Evolutionary conservation across 2,888 invertebrate genomes (phyloP).

Genomic region (Drosophila anceps): DNA sequence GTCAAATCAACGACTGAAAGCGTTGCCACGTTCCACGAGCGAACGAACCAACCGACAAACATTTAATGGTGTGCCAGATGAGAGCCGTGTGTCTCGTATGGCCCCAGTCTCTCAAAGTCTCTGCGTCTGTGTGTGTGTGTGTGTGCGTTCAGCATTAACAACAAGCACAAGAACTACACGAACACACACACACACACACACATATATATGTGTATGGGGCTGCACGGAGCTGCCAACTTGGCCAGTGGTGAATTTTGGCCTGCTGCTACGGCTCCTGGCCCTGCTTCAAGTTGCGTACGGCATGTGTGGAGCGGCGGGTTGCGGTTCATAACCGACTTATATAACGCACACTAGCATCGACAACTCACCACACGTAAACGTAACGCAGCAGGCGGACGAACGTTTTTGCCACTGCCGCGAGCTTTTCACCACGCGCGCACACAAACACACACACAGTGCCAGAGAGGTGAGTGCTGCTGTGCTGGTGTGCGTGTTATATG

Average conservation of each 20-base stretch:
- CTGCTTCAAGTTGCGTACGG: slow-evolving; percentile 18
- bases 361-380: slow-evolving; percentile 33
- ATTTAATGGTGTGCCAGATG: slow-evolving; percentile 50
- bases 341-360: slow-evolving; percentile 69
- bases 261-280: slow-evolving; percentile 9
- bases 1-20: slow-evolving; percentile 83
- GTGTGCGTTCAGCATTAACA: slow-evolving; percentile 17
- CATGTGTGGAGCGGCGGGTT: slow-evolving; percentile 30
- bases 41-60: slow-evolving; percentile 39
- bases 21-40: slow-evolving; percentile 64
- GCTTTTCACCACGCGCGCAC: slow-evolving; percentile 53
- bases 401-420: slow-evolving; percentile 1
- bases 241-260: slow-evolving; percentile 41
- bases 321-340: slow-evolving; percentile 69
- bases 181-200: neutral
- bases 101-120: slow-evolving; percentile 32
- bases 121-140: slow-evolving; percentile 10
- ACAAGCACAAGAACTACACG: slow-evolving; percentile 19
- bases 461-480: slow-evolving; percentile 3
- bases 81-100: slow-evolving; percentile 35
- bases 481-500: slow-evolving; percentile 67
- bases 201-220: slow-evolving; percentile 41
- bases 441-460: slow-evolving; percentile 1
- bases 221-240: slow-evolving; percentile 49
- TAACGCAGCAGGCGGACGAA: slow-evolving; percentile 2